These are phyloP conservation scores for Choloepus didactylus DNA, from an alignment of 2,797 vertebrate species.

Conservation along the genomic window DNA sequence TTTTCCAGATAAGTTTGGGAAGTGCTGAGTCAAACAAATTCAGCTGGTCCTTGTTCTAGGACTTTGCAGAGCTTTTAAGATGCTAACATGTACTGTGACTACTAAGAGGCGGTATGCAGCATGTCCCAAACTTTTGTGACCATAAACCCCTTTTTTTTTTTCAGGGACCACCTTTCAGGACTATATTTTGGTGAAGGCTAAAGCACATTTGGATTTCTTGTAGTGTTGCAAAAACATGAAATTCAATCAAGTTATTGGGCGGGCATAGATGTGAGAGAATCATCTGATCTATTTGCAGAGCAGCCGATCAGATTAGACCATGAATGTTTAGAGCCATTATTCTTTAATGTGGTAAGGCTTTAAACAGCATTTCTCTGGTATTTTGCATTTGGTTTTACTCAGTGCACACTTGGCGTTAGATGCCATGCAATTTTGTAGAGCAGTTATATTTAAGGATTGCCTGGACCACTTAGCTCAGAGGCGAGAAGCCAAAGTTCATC, in stretches of 20 bases:
- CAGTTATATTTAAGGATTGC: constrained; percentile 64
- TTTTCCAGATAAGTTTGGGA: constrained; percentile 16
- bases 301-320: constrained; percentile 68
- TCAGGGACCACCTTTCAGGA: neutral
- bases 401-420: constrained; percentile 56
- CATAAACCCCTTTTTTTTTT: neutral
- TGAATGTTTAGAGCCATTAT: constrained; percentile 56
- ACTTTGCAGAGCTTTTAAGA: neutral
- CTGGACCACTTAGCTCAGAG: neutral
- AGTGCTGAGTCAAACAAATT: constrained; percentile 54
- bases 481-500: constrained; percentile 17
- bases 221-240: constrained; percentile 63
- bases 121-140: constrained; percentile 11
- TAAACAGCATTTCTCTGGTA: constrained; percentile 62
- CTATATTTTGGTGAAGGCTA: neutral
- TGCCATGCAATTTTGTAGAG: constrained; percentile 55
- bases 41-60: neutral
- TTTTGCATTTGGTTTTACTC: constrained; percentile 71
- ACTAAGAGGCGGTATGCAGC: neutral
- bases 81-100: neutral
- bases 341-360: constrained; percentile 58
- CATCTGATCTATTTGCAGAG: constrained; percentile 59
- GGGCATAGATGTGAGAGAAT: constrained; percentile 64
- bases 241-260: constrained; percentile 49
- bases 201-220: constrained; percentile 59